These are phyloP conservation scores for Rhinolophus ferrumequinum DNA, from an alignment of 2,113 vertebrate genomes.

Conservation along the genomic window DNA sequence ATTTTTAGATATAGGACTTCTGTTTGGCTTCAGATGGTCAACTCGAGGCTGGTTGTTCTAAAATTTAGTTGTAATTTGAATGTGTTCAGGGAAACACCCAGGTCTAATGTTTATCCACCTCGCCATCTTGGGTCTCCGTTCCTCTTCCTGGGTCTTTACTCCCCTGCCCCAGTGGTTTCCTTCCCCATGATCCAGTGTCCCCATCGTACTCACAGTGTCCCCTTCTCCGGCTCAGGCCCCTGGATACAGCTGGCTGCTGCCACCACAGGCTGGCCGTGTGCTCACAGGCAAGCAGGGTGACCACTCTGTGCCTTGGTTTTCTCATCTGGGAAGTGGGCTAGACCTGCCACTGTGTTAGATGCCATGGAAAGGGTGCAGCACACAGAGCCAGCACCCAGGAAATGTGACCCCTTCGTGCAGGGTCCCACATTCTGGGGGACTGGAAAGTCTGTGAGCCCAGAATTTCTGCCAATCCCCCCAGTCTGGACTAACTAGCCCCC, in stretches of 20 bases:
- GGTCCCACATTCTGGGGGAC: too few species aligned
- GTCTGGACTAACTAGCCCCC: neutral
- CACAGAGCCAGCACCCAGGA: too few species aligned
- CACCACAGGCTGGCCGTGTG: neutral
- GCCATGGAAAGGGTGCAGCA: too few species aligned
- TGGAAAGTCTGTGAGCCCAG: neutral
- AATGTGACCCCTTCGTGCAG: rapidly evolving
- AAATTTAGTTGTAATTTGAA: too few species aligned
- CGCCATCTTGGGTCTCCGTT: too few species aligned
- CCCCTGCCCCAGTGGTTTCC: neutral
- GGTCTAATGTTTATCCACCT: too few species aligned
- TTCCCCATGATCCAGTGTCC: neutral
- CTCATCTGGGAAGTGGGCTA: neutral
- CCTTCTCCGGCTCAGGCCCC: rapidly evolving
- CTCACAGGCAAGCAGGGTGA: rapidly evolving
- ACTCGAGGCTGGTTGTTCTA: too few species aligned
- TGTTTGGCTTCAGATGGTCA: too few species aligned
- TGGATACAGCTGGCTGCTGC: neutral
- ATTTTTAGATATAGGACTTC: too few species aligned
- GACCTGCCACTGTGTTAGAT: neutral
- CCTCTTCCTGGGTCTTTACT: neutral
- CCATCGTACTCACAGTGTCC: rapidly evolving
- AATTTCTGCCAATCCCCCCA: rapidly evolving
- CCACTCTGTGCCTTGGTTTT: too few species aligned
- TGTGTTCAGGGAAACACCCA: too few species aligned